Percentiles rank a stretch among this genome's conserved stretches.
phyloP scores from a whole-genome alignment of 1,140 invertebrate species.

The Glomeris maerens region DNA sequence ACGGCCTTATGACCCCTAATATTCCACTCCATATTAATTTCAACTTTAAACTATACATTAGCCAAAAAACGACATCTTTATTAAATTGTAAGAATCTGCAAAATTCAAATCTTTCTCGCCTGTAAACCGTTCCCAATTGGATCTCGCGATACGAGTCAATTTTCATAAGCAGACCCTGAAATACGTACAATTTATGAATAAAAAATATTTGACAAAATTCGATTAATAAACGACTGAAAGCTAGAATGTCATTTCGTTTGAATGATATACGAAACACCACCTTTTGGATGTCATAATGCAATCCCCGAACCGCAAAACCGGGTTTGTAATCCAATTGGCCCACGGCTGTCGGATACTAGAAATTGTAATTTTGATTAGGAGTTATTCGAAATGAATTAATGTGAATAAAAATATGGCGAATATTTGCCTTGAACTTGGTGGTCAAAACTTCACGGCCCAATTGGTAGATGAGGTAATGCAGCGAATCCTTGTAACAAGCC shows the following conservation, averaged over 20 bases:
- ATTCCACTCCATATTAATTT: background rate
- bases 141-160: constrained; percentile 93
- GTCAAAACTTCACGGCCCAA: constrained; percentile 75
- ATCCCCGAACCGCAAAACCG: constrained; percentile 77
- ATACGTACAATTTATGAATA: constrained; percentile 2
- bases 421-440: constrained; percentile 65
- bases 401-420: constrained; percentile 9
- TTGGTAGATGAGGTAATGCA: constrained; percentile 85
- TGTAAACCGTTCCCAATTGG: constrained; percentile 86
- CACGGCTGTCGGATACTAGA: constrained; percentile 82
- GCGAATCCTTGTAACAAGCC: constrained; percentile 79
- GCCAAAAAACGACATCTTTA: no score
- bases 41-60: no score
- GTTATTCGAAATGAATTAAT: background rate
- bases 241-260: no score
- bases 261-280: constrained; percentile 20
- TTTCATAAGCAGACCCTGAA: constrained; percentile 71
- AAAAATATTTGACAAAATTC: no score
- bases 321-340: constrained; percentile 65
- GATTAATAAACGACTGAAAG: no score
- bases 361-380: constrained; percentile 15
- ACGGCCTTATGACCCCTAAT: constrained; percentile 53
- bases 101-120: no score
- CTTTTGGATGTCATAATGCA: constrained; percentile 93
- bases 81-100: no score